Evolutionary conservation across 2,888 invertebrate genomes (phyloP).

Genomic region (Dione juno): DNA sequence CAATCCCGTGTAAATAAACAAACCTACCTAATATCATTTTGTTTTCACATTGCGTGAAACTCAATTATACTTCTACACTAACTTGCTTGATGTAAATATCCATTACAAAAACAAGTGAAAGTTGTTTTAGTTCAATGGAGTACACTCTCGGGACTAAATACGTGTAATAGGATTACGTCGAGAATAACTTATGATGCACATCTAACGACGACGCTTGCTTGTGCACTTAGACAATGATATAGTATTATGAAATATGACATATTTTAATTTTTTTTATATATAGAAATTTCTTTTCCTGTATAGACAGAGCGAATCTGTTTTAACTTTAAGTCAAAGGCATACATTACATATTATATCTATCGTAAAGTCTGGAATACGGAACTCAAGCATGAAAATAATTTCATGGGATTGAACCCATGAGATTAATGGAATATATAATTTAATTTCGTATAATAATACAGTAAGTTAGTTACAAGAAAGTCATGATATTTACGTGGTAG

Average conservation of each 20-base stretch:
- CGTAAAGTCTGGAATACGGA: too few relatives aligned
- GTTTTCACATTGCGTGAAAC: constrained; percentile 1
- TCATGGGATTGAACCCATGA: too few relatives aligned
- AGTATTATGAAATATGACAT: constrained; percentile 12
- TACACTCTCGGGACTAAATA: constrained; percentile 25
- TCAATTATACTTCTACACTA: not conserved
- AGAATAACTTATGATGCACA: constrained; percentile 30
- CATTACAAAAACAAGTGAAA: constrained; percentile 12
- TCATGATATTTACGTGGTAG: too few relatives aligned
- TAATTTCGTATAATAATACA: too few relatives aligned
- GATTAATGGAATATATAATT: too few relatives aligned
- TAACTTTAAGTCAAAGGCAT: too few relatives aligned
- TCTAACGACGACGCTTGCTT: constrained; percentile 32
- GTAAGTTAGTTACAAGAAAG: too few relatives aligned
- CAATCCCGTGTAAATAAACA: too few relatives aligned
- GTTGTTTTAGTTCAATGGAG: constrained; percentile 22
- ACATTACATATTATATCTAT: too few relatives aligned
- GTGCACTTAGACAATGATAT: constrained; percentile 30
- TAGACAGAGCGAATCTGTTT: too few relatives aligned
- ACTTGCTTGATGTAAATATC: constrained; percentile 2
- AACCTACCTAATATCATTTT: not conserved
- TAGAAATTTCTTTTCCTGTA: not conserved
- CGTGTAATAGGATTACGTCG: constrained; percentile 35
- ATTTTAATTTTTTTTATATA: not conserved
- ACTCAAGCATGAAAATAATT: too few relatives aligned